phyloP scores from a whole-genome alignment of 2,113 vertebrate genomes.

The Murina feae region DNA sequence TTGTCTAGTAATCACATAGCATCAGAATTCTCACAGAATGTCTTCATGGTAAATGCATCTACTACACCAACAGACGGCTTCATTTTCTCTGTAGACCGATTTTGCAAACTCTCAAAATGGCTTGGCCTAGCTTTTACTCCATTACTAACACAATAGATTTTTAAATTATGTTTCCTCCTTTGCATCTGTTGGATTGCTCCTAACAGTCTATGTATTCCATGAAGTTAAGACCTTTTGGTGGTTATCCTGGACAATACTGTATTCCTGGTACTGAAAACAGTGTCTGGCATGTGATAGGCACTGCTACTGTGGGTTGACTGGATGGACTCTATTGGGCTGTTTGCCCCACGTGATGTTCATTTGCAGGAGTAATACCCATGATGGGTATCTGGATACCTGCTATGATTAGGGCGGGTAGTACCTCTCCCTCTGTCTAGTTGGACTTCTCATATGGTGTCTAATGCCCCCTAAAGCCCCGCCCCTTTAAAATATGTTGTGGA shows the following conservation, averaged over 20 bases:
- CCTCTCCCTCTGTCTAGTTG: not conserved
- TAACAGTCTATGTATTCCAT: not conserved
- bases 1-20: not conserved
- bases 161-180: not conserved
- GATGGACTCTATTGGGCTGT: not conserved
- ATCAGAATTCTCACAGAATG: not conserved
- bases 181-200: not conserved
- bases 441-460: not conserved
- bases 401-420: not conserved
- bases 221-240: not conserved
- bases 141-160: not conserved
- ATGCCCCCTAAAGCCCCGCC: not conserved
- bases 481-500: not conserved
- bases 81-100: not conserved
- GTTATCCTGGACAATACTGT: not conserved
- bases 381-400: not conserved
- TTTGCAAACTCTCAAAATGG: not conserved
- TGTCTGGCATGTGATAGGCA: not conserved
- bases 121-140: not conserved
- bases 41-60: not conserved
- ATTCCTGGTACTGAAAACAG: not conserved
- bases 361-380: not conserved
- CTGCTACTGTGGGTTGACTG: not conserved
- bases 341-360: not conserved
- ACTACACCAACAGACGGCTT: not conserved